Percentiles rank a stretch among this genome's conserved stretches.
phyloP scores from a whole-genome alignment of 1,140 invertebrate species.

The Lepidurus packardi region DNA sequence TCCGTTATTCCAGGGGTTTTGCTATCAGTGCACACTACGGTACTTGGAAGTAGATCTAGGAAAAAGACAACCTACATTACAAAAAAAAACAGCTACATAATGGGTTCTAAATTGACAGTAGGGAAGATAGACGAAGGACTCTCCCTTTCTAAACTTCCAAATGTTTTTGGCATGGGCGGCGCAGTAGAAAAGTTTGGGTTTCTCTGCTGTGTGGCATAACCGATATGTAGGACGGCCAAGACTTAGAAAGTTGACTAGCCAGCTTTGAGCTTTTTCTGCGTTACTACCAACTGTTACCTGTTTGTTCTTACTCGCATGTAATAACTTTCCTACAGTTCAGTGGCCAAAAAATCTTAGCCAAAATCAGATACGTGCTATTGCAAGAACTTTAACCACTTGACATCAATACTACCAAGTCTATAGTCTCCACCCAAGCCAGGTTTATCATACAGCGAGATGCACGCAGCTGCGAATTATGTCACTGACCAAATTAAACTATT shows the following conservation, averaged over 20 bases:
- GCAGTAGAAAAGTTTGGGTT: background rate
- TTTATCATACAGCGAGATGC: no score
- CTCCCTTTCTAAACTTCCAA: background rate
- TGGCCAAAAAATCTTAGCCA: no score
- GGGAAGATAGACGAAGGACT: background rate
- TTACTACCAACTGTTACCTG: background rate
- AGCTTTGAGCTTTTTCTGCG: background rate
- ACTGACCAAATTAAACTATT: no score
- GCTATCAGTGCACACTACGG: background rate
- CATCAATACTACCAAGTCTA: no score
- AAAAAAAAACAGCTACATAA: background rate
- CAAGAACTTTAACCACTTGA: no score
- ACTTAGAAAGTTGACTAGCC: background rate
- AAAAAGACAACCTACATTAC: background rate
- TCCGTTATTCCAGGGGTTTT: background rate
- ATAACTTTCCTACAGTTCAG: no score
- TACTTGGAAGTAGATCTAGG: background rate
- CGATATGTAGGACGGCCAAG: slow-evolving; percentile 3
- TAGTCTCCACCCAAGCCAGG: no score
- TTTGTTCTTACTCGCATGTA: no score
- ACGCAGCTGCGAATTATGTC: no score
- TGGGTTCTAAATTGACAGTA: background rate
- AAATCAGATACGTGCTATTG: no score
- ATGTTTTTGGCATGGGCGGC: background rate
- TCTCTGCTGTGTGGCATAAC: background rate